A percentile compares a stretch with the other conserved stretches of the same genome.
phyloP scores from a whole-genome alignment of 2,113 vertebrate genomes.

The Cacatua alba region DNA sequence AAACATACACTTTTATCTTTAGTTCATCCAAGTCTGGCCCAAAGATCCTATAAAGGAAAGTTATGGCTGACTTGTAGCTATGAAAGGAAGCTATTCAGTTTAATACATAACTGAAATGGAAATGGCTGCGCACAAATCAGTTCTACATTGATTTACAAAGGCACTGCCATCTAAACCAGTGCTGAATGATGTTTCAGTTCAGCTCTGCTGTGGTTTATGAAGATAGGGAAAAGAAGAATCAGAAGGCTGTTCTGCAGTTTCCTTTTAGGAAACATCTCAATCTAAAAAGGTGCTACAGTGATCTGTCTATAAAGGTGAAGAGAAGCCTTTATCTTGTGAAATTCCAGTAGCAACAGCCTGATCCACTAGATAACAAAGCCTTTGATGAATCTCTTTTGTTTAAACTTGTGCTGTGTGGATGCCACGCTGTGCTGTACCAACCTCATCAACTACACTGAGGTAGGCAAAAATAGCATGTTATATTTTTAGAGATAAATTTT shows the following conservation, averaged over 20 bases:
- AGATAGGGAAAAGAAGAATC: not conserved
- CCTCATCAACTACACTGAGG: not conserved
- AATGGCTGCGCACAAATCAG: not conserved
- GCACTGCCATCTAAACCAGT: not conserved
- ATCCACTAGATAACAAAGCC: not conserved
- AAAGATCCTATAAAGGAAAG: not conserved
- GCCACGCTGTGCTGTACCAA: not conserved
- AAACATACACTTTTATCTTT: not conserved
- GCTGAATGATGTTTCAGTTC: not conserved
- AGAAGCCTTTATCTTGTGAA: not conserved
- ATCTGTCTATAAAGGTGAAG: not conserved
- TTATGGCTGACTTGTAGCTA: not conserved
- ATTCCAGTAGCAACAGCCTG: not conserved
- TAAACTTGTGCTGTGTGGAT: not conserved
- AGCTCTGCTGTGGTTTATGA: not conserved
- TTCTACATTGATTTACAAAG: not conserved
- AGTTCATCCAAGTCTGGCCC: not conserved
- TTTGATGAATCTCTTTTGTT: not conserved
- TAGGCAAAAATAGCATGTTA: not conserved
- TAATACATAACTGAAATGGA: not conserved
- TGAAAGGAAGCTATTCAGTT: not conserved
- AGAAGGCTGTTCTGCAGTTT: not conserved
- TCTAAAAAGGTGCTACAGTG: not conserved
- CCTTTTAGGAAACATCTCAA: not conserved
- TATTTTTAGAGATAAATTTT: not conserved